These are phyloP conservation scores for Drosophila paracracens DNA, from an alignment of 2,888 invertebrate genomes.

Conservation along the genomic window DNA sequence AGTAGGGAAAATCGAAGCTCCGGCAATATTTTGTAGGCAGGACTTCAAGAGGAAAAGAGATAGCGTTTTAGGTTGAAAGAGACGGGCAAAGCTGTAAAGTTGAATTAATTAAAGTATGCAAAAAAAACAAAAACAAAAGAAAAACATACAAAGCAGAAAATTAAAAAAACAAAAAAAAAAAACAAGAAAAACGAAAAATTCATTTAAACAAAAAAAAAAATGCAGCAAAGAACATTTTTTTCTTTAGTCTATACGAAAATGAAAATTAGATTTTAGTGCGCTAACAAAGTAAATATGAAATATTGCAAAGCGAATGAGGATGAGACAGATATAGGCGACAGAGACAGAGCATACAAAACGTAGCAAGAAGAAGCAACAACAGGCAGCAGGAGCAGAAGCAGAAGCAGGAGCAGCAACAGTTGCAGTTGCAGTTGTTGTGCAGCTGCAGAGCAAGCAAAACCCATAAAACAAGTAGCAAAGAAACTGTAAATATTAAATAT, in stretches of 20 bases:
- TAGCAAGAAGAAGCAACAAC: slow-evolving; percentile 7
- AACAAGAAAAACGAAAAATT: slow-evolving; percentile 4
- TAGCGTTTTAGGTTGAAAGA: slow-evolving; percentile 18
- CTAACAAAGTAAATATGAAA: slow-evolving; percentile 60
- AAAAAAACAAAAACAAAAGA: slow-evolving; percentile 2
- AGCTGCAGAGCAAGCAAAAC: slow-evolving; percentile 10
- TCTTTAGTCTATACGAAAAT: slow-evolving; percentile 61
- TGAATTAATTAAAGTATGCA: slow-evolving; percentile 6
- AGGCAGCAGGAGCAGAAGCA: background rate
- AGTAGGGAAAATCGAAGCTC: slow-evolving; percentile 6
- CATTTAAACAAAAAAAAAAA: slow-evolving; percentile 5
- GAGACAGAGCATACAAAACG: slow-evolving; percentile 16
- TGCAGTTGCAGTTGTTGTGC: slow-evolving; percentile 5
- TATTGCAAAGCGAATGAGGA: slow-evolving; percentile 58
- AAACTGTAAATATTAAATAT: slow-evolving; percentile 79
- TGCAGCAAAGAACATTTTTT: slow-evolving; percentile 52
- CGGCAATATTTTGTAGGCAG: slow-evolving; percentile 7
- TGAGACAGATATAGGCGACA: slow-evolving; percentile 30
- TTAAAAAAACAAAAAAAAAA: slow-evolving; percentile 6
- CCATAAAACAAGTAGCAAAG: slow-evolving; percentile 61
- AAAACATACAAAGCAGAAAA: slow-evolving; percentile 20
- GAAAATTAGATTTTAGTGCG: slow-evolving; percentile 58
- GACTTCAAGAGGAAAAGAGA: slow-evolving; percentile 12
- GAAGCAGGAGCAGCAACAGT: slow-evolving; percentile 13
- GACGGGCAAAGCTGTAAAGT: slow-evolving; percentile 17